phyloP scores from a whole-genome alignment of 2,888 invertebrate species.

The Protodeltote pygarga region DNA sequence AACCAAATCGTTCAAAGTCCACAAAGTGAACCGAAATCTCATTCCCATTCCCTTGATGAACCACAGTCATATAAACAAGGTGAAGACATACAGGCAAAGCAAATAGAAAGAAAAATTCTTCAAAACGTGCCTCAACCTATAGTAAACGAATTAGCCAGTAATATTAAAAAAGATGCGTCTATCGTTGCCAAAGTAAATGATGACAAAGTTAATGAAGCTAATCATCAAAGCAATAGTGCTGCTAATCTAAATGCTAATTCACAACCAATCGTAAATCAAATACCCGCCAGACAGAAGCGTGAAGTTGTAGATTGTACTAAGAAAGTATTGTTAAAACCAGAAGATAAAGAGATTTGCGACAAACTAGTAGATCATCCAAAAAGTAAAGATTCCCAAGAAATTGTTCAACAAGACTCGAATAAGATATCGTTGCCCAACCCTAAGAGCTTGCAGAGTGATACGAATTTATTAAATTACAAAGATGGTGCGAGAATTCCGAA shows the following conservation, averaged over 20 bases:
- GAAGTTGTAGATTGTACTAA: slow-evolving; percentile 73
- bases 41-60: slow-evolving; percentile 73
- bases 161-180: slow-evolving; percentile 22
- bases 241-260: slow-evolving; percentile 12
- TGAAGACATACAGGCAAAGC: slow-evolving; percentile 61
- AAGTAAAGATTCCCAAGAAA: slow-evolving; percentile 32
- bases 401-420: slow-evolving; percentile 59
- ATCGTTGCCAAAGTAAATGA: slow-evolving; percentile 15
- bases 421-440: slow-evolving; percentile 30
- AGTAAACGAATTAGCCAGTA: slow-evolving; percentile 53
- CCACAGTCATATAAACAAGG: slow-evolving; percentile 76
- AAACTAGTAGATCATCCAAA: slow-evolving; percentile 47
- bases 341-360: slow-evolving; percentile 70
- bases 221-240: slow-evolving; percentile 36
- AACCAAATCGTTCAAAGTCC: slow-evolving; percentile 2
- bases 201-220: slow-evolving; percentile 34
- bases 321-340: slow-evolving; percentile 56
- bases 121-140: slow-evolving; percentile 67
- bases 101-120: slow-evolving; percentile 30
- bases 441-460: background rate
- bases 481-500: too few species aligned
- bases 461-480: too few species aligned
- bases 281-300: slow-evolving; percentile 64
- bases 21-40: slow-evolving; percentile 40
- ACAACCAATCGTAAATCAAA: slow-evolving; percentile 29